Conservation (phyloP, 1,140 invertebrate genomes). For the Polypedilum pembai region DNA sequence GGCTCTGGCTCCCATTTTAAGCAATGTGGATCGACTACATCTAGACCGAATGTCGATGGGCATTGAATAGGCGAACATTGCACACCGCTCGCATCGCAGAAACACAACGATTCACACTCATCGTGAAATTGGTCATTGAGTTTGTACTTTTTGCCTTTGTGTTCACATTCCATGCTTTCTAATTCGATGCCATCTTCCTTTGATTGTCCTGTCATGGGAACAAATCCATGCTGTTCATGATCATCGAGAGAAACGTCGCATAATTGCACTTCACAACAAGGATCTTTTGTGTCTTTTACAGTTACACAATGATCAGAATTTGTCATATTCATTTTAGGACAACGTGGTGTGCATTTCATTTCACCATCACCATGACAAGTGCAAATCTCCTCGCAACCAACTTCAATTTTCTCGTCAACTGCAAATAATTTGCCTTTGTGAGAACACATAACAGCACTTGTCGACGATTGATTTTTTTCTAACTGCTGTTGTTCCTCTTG, state of each 20-base stretch:
- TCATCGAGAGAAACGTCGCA: constrained; percentile 72
- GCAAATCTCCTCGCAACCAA: constrained; percentile 70
- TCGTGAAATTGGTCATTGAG: constrained; percentile 63
- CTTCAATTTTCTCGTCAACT: constrained; percentile 63
- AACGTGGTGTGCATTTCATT: constrained; percentile 39
- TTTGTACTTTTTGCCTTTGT: constrained; percentile 37
- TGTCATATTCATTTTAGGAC: constrained; percentile 40
- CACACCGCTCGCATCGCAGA: constrained; percentile 54
- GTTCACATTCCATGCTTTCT: constrained; percentile 33
- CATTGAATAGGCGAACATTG: constrained; percentile 74
- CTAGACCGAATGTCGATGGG: constrained; percentile 71
- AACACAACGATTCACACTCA: constrained; percentile 62
- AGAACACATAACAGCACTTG: constrained; percentile 55
- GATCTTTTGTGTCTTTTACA: constrained; percentile 65
- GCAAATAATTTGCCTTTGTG: constrained; percentile 65
- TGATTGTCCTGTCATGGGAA: constrained; percentile 33
- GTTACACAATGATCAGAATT: constrained; percentile 59
- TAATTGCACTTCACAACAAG: constrained; percentile 73
- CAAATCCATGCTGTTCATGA: constrained; percentile 48
- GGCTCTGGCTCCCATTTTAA: constrained; percentile 75
- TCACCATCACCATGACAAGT: constrained; percentile 61
- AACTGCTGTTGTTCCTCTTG: constrained; percentile 8
- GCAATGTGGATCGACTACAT: constrained; percentile 73
- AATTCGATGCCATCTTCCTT: constrained; percentile 3
- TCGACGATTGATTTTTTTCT: constrained; percentile 21